Conservation (phyloP, 2,888 invertebrate species). For the Dione juno region DNA sequence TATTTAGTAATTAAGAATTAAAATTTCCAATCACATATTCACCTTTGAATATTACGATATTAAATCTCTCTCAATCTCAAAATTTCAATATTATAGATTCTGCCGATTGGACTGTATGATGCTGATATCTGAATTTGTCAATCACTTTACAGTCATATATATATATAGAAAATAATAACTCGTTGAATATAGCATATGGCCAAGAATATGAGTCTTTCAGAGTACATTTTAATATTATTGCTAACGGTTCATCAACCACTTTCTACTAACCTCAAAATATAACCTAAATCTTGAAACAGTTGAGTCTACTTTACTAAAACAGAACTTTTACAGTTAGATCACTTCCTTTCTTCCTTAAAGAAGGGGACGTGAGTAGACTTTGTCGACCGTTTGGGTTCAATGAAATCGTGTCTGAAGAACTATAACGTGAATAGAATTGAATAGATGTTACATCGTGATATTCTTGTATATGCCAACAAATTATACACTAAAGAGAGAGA, state of each 20-base stretch:
- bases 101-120: too few relatives aligned
- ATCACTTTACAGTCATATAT: too few relatives aligned
- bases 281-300: constrained; percentile 59
- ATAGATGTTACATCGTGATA: constrained; percentile 24
- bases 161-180: too few relatives aligned
- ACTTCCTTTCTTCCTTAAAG: constrained; percentile 58
- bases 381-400: constrained; percentile 41
- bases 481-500: background rate
- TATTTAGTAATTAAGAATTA: too few relatives aligned
- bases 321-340: constrained; percentile 64
- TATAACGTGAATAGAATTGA: constrained; percentile 47
- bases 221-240: constrained; percentile 7
- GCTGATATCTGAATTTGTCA: too few relatives aligned
- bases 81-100: too few relatives aligned
- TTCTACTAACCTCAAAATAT: constrained; percentile 60
- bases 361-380: constrained; percentile 60
- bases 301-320: constrained; percentile 63
- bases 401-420: constrained; percentile 46
- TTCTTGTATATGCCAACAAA: background rate
- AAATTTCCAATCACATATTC: too few relatives aligned
- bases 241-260: constrained; percentile 35
- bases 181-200: background rate
- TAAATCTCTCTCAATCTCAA: too few relatives aligned
- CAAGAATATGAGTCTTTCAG: background rate
- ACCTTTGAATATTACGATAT: too few relatives aligned